Percentiles rank a stretch among this genome's conserved stretches.
Evolutionary conservation across 2,888 invertebrate species (phyloP).

Genomic region (Cheilosia vulpina): DNA sequence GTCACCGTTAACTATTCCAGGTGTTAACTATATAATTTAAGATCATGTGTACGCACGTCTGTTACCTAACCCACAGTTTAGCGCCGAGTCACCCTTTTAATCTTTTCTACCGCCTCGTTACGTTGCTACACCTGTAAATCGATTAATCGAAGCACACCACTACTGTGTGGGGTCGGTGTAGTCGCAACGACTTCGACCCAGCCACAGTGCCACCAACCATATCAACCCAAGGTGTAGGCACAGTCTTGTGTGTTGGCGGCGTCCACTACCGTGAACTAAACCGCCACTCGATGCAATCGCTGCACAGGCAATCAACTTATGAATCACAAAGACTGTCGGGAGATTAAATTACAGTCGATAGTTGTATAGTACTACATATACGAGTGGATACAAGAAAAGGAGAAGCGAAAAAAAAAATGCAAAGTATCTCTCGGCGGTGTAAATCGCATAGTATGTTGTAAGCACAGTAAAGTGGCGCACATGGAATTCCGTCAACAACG

Average conservation of each 20-base stretch:
- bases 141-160: constrained; percentile 38
- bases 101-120: constrained; percentile 7
- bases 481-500: constrained; percentile 46
- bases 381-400: constrained; percentile 7
- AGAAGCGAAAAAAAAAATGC: constrained; percentile 29
- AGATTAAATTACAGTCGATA: constrained; percentile 49
- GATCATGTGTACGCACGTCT: constrained; percentile 51
- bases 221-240: constrained; percentile 43
- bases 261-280: constrained; percentile 9
- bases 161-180: constrained; percentile 5
- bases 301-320: constrained; percentile 28
- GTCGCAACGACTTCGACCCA: neutral
- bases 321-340: constrained; percentile 44
- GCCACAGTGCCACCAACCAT: constrained; percentile 8
- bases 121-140: constrained; percentile 45
- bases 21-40: constrained; percentile 42
- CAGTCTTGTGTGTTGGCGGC: constrained; percentile 6
- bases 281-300: constrained; percentile 20
- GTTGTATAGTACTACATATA: neutral
- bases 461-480: constrained; percentile 46
- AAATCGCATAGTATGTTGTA: constrained; percentile 22
- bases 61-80: constrained; percentile 55
- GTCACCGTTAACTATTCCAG: constrained; percentile 41
- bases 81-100: constrained; percentile 26
- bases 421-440: constrained; percentile 42